Evolutionary conservation across 2,888 invertebrate genomes (phyloP), one percentile per base, ranked within the genome.

Genomic region (Lepas anatifera): DNA sequence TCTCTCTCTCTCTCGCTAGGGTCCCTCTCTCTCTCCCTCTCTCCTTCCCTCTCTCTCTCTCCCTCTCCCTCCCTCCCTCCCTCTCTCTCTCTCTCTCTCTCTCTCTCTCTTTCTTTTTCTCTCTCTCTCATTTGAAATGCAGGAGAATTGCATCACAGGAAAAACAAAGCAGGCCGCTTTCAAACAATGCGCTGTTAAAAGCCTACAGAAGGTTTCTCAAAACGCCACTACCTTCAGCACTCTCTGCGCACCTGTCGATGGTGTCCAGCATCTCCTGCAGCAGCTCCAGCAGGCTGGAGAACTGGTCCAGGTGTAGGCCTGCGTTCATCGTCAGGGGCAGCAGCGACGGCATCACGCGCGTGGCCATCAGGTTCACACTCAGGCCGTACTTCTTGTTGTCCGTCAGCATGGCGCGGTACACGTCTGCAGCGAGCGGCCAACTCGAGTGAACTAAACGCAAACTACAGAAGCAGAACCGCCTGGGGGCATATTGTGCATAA

Each of bases 191-290:
- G n/a, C n/a, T n/a, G n/a, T n/a, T n/a, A n/a, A n/a, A n/a, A n/a
- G n/a, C n/a, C n/a, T n/a, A n/a, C n/a, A n/a, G n/a, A n/a, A n/a
- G n/a, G n/a, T n/a, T n/a, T n/a, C n/a, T n/a, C n/a, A n/a, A n/a
- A n/a, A n/a, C n/a, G n/a, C n/a, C n/a, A n/a, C n/a, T n/a, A n/a
- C 35, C 4, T 10, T 41, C 11, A 41, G 41, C 41, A 41, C 1
- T 2, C 41, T 41, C 25, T 7, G 66, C 68, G 39, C 76, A 82
- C 84, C 82, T 82, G 80, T 93, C 92, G 74, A 94, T 92, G 77
- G 87, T 89, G 77, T 89, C 90, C 77, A 97, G 82, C 95, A 97
- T 95, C 76, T 95, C 93, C 78, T 94, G 90, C 71, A 96, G 84
- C 67, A 95, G 90, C 71, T 90, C 89, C 73, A 92, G 84, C 41